A percentile compares a stretch with the other conserved stretches of the same genome.
These are phyloP conservation scores for Adrianichthys oophorus DNA, from an alignment of 2,797 vertebrate species.

Conservation along the genomic window DNA sequence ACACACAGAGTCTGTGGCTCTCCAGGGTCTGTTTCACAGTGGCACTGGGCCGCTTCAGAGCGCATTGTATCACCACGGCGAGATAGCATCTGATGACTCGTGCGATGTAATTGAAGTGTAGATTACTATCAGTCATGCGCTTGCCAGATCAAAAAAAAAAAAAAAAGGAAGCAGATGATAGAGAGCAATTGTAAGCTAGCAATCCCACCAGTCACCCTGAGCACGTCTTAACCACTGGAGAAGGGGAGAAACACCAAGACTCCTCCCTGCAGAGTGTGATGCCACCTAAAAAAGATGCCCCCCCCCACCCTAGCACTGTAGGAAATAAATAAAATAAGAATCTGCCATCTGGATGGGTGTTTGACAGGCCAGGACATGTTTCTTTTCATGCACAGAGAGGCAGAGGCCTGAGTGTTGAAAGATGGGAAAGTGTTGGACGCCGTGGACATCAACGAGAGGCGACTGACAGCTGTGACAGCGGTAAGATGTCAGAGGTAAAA, in stretches of 20 bases:
- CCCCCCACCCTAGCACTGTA: constrained; percentile 6
- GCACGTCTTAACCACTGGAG: constrained; percentile 45
- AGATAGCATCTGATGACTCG: constrained; percentile 81
- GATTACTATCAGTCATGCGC: constrained; percentile 78
- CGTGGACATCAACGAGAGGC: constrained; percentile 51
- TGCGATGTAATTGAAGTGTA: constrained; percentile 78
- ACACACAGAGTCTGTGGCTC: constrained; percentile 59
- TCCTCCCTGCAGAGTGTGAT: constrained; percentile 53
- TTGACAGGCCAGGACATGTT: constrained; percentile 66
- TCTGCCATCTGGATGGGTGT: constrained; percentile 47
- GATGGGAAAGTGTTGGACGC: constrained; percentile 60
- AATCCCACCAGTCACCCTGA: constrained; percentile 43
- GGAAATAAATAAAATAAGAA: constrained; percentile 3
- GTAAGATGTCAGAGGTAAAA: constrained; percentile 53
- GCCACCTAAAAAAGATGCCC: constrained; percentile 55
- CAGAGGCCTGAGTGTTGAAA: constrained; percentile 49
- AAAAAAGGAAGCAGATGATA: constrained; percentile 52
- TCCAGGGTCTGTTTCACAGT: constrained; percentile 72
- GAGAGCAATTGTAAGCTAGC: constrained; percentile 48
- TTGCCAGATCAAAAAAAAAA: constrained; percentile 78
- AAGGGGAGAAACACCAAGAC: constrained; percentile 49
- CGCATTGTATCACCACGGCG: constrained; percentile 71
- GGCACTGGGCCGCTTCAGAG: constrained; percentile 73
- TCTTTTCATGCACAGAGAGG: constrained; percentile 43
- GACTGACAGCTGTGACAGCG: constrained; percentile 69